Evolutionary conservation across 2,113 vertebrate species (phyloP), one percentile per base, ranked within the genome.

Genomic region (Anolis sagrei): DNA sequence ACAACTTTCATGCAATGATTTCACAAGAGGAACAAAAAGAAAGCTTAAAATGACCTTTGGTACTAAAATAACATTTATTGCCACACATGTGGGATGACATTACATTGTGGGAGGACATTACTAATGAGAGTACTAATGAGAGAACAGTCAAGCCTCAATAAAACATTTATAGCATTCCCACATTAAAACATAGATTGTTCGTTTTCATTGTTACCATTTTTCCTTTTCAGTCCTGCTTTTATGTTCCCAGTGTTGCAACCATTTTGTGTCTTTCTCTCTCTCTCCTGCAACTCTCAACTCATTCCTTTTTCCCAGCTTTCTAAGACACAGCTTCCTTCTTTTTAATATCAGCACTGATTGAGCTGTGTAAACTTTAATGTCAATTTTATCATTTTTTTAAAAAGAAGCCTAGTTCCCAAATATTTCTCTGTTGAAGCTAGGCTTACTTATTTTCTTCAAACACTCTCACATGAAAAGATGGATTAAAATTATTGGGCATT

Each of bases 61-160:
- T 79, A 86, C 90, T 84, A 78, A 83, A 44, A 87, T 90, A 88
- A 89, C 77, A 89, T 93, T 94, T 93, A 92, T 82, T 91, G 89
- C 83, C 74, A 89, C 49, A 82, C 86, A 87, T 84, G 88, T 1
- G 2, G 79, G 88, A 73, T 85, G 88, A 27, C 32, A 74, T 73
- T 73, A 82, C 69, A 74, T 8, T 82, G 81, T 61, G 32, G 34
- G 39, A 90, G 81, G 74, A 87, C 87, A 80, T 85, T 76, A 36
- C 90, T 92, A 94, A 92, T 92, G 92, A 94, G 87, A 58, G 91
- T 76, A 36, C 90, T 92, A 94, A 92, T 92, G 92, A 94, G 87
- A 58, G 91, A 83, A 90, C 79, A 86, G 64, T 84, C 87, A 85
- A 89, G 36, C 1, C 21, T 76, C 88, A 87, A 81, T 86, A 88